A percentile compares a stretch with the other conserved stretches of the same genome.
Conservation (phyloP, 2,888 invertebrate genomes). For the Drosophila emarginata region DNA sequence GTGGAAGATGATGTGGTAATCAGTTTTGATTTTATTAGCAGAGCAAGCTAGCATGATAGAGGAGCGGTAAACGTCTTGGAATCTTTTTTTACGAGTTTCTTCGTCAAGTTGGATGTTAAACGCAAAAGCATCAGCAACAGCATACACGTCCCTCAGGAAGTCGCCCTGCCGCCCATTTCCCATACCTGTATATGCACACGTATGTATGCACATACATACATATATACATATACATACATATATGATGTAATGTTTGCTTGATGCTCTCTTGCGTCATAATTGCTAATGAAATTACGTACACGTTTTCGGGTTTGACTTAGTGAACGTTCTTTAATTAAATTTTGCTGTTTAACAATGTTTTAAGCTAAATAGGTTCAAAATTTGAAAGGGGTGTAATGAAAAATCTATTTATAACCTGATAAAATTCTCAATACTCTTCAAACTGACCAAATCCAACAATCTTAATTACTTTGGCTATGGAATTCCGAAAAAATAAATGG, state of each 20-base stretch:
- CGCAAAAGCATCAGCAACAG: neutral
- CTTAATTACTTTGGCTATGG: no score
- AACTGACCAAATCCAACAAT: no score
- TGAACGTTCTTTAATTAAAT: slow-evolving; percentile 41
- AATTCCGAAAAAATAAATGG: no score
- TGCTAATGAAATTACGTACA: slow-evolving; percentile 48
- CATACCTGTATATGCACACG: neutral
- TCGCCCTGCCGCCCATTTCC: slow-evolving; percentile 25
- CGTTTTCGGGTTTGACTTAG: slow-evolving; percentile 46
- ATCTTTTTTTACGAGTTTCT: slow-evolving; percentile 40
- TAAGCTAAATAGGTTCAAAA: neutral
- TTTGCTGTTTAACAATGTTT: slow-evolving; percentile 23
- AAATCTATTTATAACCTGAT: neutral
- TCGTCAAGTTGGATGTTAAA: slow-evolving; percentile 34
- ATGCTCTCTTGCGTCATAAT: slow-evolving; percentile 39
- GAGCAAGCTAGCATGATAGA: slow-evolving; percentile 35
- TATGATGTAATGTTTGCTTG: slow-evolving; percentile 30
- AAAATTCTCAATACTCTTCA: no score
- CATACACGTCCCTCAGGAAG: slow-evolving; percentile 10
- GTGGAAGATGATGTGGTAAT: slow-evolving; percentile 74
- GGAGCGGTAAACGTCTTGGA: slow-evolving; percentile 42
- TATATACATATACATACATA: no score
- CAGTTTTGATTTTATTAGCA: slow-evolving; percentile 78
- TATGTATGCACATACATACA: neutral
- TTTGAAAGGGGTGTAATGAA: neutral